Base-by-base conservation (phyloP, 2,888 invertebrate species). In the Onthophagus sagittarius region DNA sequence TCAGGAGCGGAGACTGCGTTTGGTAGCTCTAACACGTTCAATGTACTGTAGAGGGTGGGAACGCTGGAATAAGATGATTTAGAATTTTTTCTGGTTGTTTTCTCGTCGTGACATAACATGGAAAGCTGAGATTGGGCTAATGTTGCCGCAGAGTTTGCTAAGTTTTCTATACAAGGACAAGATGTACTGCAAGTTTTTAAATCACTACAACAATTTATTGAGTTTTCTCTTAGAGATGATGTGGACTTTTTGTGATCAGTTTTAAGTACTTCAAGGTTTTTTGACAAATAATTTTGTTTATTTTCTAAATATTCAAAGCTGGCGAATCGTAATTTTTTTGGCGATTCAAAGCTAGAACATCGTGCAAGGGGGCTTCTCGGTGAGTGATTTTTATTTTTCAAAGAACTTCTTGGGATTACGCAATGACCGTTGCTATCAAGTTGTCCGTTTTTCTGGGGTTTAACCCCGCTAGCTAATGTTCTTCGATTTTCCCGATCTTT, bases 331-430 rank as follows among this genome's bases (percentile, higher is more conserved):
- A 95, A 85, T 79, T 93, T 91, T 83, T 95, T 95, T 70, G 94
- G 94, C 76, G 94, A 94, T 84, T 95, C 94, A 80, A 93, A 88
- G 83, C 94, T 94, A 78, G 93, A 92, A 78, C 94, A 94, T 74
- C 94, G 88, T 79, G 86, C 89, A 81, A 86, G 86, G 74, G 79
- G 88, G 80, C 84, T 90, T 82, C 82, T 88, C 80, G 86, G 89
- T 84, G 82, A 78, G 81, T 90, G 87, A 75, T 88, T 89, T 79
- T 89, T 90, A 76, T 89, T 92, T 81, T 94, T 94, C 63, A 94
- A 84, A 0, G 94, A 94, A 76, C 91, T 91, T 23, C 91, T 86
- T 0, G 90, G 90, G 2, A 83, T 79, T 7, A 82, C 79, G 23
- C 79, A 82, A 71, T 80, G 83, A 78, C 82, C 83, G 69, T 81